Percentiles rank a stretch among this genome's conserved stretches.
Conservation (phyloP, 2,888 invertebrate species). For the Macroteleia sp. region DNA sequence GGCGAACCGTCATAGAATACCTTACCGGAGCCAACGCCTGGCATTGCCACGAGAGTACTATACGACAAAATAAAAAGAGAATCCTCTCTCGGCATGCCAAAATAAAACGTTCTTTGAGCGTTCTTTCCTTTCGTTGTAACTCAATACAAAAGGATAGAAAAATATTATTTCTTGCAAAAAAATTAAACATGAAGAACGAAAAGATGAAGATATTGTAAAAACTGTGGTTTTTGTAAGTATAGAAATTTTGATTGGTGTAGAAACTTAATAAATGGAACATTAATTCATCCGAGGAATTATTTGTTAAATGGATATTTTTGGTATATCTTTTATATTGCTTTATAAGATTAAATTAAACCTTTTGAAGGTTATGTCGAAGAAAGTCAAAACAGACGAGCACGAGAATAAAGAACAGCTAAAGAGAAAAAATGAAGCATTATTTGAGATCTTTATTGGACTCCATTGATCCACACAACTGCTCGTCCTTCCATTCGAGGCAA, state of each 20-base stretch:
- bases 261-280: neutral
- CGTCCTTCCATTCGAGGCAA: slow-evolving; percentile 33
- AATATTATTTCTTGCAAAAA: slow-evolving; percentile 29
- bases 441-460: slow-evolving; percentile 41
- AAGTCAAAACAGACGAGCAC: no score
- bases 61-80: slow-evolving; percentile 53
- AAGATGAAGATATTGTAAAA: slow-evolving; percentile 19
- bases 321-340: no score
- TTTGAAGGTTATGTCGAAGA: no score
- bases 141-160: slow-evolving; percentile 38
- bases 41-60: slow-evolving; percentile 68
- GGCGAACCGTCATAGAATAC: slow-evolving; percentile 79
- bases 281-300: neutral
- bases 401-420: no score
- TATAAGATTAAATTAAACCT: no score
- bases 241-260: neutral
- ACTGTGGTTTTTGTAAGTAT: neutral
- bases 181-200: slow-evolving; percentile 18
- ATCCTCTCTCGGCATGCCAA: slow-evolving; percentile 72
- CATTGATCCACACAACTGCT: neutral
- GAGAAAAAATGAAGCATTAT: no score
- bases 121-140: slow-evolving; percentile 53
- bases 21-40: slow-evolving; percentile 72
- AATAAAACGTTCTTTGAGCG: slow-evolving; percentile 72
- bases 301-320: no score